Conservation (phyloP, 2,113 vertebrate genomes). For the Platanista minor region DNA sequence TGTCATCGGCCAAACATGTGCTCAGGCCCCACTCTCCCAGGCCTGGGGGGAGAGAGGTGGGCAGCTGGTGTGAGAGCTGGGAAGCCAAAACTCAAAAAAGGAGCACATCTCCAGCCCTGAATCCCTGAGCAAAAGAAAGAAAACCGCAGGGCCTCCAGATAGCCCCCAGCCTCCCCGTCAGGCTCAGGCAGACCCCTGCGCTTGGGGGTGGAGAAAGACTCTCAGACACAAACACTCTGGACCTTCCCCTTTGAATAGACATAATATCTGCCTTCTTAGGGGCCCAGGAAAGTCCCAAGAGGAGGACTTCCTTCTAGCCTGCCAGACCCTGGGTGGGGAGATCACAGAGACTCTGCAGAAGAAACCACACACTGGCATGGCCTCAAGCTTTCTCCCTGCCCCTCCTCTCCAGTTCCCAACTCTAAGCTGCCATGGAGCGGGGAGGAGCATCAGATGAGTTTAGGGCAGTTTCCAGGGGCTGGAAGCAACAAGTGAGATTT, state of each 20-base stretch:
- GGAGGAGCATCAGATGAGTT: neutral
- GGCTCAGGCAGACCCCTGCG: neutral
- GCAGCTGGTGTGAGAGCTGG: neutral
- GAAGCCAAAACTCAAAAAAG: neutral
- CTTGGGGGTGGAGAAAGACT: neutral
- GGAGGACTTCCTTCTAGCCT: neutral
- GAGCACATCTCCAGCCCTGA: neutral
- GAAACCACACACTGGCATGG: neutral
- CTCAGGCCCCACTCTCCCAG: slow-evolving; percentile 43
- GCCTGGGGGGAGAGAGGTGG: slow-evolving; percentile 56
- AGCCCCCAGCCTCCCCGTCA: neutral
- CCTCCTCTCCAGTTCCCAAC: neutral
- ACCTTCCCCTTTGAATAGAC: neutral
- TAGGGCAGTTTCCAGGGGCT: neutral
- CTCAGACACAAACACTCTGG: neutral
- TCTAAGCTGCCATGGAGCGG: neutral
- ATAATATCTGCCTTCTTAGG: neutral
- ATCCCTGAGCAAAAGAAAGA: neutral
- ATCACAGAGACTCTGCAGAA: neutral
- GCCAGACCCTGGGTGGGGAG: no score
- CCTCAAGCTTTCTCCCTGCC: neutral
- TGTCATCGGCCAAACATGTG: slow-evolving; percentile 65
- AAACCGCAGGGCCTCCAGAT: neutral
- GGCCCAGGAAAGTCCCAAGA: neutral
- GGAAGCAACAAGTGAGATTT: neutral